These are phyloP conservation scores for Cephalotes varians DNA, from an alignment of 2,888 invertebrate genomes.

Conservation along the genomic window DNA sequence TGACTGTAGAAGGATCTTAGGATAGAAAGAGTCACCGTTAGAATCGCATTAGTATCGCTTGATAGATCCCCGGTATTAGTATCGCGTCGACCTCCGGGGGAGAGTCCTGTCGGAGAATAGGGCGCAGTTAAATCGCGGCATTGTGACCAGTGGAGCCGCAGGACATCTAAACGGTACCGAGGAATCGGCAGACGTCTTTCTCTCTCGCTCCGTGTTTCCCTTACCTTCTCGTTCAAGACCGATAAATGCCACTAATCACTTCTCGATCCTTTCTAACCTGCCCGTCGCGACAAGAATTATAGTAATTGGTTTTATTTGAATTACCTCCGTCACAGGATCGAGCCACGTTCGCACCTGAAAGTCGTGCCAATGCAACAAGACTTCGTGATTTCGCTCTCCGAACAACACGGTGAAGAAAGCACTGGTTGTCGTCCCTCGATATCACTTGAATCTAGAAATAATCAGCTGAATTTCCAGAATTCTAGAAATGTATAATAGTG, in stretches of 20 bases:
- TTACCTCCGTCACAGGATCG: conserved; percentile 70
- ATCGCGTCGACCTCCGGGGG: conserved; percentile 58
- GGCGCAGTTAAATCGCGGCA: conserved; percentile 73
- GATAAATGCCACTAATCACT: conserved; percentile 81
- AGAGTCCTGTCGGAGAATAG: conserved; percentile 73
- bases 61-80: conserved; percentile 74
- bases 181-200: conserved; percentile 69
- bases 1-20: conserved; percentile 25
- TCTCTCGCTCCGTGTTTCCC: neutral
- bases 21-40: conserved; percentile 71
- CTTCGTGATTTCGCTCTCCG: conserved; percentile 17
- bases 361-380: conserved; percentile 39
- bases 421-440: neutral
- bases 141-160: conserved; percentile 74
- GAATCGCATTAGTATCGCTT: conserved; percentile 78
- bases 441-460: neutral
- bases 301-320: conserved; percentile 77
- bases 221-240: conserved; percentile 70
- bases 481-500: neutral
- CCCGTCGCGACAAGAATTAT: conserved; percentile 76
- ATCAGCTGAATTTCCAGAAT: neutral
- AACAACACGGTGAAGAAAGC: neutral
- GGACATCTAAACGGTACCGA: conserved; percentile 76
- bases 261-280: conserved; percentile 79
- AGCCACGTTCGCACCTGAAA: conserved; percentile 59